Base-by-base conservation (phyloP, 2,797 vertebrate species). In the Danionella dracula region DNA sequence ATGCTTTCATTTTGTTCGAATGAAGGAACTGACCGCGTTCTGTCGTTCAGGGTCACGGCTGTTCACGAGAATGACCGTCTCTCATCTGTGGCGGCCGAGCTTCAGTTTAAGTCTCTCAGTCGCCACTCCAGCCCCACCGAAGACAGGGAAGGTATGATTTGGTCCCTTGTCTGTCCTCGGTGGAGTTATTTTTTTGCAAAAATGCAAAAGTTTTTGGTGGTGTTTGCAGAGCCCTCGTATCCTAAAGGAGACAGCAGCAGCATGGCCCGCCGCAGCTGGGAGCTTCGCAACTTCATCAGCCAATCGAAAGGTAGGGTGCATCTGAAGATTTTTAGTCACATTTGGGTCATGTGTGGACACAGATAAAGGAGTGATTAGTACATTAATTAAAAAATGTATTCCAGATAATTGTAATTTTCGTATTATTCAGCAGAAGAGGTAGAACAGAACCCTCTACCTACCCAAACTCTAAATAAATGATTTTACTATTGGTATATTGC, bases 91-190 rank as follows among this genome's bases (percentile, higher is more conserved):
- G 94, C 94, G 35, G 93, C 94, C 3, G 95, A 96, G 58, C 75
- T 97, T 76, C 90, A 95, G 80, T 98, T 99, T 79, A 92, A 92
- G 83, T 99, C 97, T 29, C 88, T 98, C 70, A 99, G 97, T 71
- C 96, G 97, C 23, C 96, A 99, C 84, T 98, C 96, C 38, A 99
- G 96, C 75, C 97, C 97, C 65, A 99, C 96, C 0, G 96, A 99
- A 75, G 96, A 99, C 66, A 79, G 92, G 76, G 96, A 99, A 68
- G 97, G 96, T 99, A 19, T 16, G 19, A 12, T 16, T n/a, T 20
- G 13, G 2, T 34, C 20, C 8, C 10, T 23, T 51, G 15, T 38
- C 6, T 19, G 10, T 34, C 6, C 23, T 9, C 9, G 37, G 20
- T 32, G 34, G 10, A 38, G 11, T 4, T 34, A 41, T 32, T 54